phyloP scores from a whole-genome alignment of 2,888 invertebrate species.

The Lacanobia wlatinum region DNA sequence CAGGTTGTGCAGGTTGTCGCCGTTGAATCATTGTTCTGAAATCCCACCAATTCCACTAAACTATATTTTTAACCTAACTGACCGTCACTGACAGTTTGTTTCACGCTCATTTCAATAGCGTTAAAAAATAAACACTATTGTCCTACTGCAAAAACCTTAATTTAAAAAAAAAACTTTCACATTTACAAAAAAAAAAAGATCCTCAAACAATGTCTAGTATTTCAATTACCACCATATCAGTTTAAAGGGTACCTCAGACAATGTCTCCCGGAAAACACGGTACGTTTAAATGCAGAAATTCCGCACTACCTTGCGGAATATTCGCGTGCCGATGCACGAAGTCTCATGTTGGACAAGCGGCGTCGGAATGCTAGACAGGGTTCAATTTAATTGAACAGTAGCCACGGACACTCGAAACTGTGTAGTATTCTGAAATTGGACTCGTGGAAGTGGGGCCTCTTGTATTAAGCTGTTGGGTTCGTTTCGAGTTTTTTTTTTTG shows the following conservation, averaged over 20 bases:
- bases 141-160: too few relatives aligned
- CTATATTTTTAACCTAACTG: too few relatives aligned
- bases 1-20: too few relatives aligned
- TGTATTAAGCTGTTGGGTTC: constrained; percentile 27
- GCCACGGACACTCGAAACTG: constrained; percentile 64
- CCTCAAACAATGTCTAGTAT: constrained; percentile 12
- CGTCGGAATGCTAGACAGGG: constrained; percentile 58
- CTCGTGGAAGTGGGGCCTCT: constrained; percentile 32
- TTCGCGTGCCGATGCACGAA: constrained; percentile 54
- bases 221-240: constrained; percentile 49
- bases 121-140: too few relatives aligned
- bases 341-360: constrained; percentile 57
- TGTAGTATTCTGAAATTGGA: constrained; percentile 68
- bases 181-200: not conserved
- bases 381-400: constrained; percentile 75
- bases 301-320: constrained; percentile 54
- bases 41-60: too few relatives aligned
- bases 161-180: too few relatives aligned
- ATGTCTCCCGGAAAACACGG: constrained; percentile 26
- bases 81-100: too few relatives aligned
- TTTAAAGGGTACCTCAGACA: constrained; percentile 12
- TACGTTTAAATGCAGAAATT: constrained; percentile 57
- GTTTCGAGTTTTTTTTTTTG: constrained; percentile 19
- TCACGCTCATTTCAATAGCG: too few relatives aligned
- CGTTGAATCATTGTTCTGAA: too few relatives aligned